Conservation (phyloP, 1,140 invertebrate genomes). For the Drosophila miranda region DNA sequence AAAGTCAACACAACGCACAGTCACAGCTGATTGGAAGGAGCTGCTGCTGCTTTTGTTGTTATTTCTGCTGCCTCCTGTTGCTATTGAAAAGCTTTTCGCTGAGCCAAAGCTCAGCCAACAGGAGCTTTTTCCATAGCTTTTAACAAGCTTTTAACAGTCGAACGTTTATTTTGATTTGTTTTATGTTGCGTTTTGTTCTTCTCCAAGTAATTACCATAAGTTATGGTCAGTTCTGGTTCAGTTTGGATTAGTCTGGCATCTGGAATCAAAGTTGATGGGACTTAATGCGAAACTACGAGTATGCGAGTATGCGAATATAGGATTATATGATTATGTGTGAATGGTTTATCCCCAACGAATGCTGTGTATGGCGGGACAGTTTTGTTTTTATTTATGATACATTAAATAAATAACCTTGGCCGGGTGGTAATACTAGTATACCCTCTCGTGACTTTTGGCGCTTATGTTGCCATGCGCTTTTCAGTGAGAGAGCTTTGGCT, state of each 20-base stretch:
- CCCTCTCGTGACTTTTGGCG: constrained; percentile 65
- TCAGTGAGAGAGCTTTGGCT: constrained; percentile 33
- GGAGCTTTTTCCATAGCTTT: constrained; percentile 6
- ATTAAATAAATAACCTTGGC: constrained; percentile 60
- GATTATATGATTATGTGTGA: constrained; percentile 5
- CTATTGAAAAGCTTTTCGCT: constrained; percentile 13
- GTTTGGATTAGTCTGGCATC: constrained; percentile 28
- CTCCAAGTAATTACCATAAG: constrained; percentile 56
- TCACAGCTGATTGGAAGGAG: constrained; percentile 50
- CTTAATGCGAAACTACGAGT: constrained; percentile 50
- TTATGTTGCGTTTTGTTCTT: constrained; percentile 31
- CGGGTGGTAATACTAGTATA: constrained; percentile 31
- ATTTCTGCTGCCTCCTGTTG: constrained; percentile 42
- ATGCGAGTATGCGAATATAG: not conserved
- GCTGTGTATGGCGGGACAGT: constrained; percentile 14
- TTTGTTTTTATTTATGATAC: constrained; percentile 46
- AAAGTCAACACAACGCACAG: constrained; percentile 1
- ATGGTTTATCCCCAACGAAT: not conserved
- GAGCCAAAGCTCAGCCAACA: too few species aligned
- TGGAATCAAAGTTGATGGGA: constrained; percentile 56
- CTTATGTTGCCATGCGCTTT: constrained; percentile 54
- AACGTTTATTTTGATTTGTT: constrained; percentile 32
- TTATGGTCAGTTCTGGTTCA: constrained; percentile 57
- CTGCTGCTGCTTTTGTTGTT: constrained; percentile 26
- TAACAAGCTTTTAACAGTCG: constrained; percentile 5